Conservation (phyloP, 2,113 vertebrate genomes). For the Solea solea region DNA sequence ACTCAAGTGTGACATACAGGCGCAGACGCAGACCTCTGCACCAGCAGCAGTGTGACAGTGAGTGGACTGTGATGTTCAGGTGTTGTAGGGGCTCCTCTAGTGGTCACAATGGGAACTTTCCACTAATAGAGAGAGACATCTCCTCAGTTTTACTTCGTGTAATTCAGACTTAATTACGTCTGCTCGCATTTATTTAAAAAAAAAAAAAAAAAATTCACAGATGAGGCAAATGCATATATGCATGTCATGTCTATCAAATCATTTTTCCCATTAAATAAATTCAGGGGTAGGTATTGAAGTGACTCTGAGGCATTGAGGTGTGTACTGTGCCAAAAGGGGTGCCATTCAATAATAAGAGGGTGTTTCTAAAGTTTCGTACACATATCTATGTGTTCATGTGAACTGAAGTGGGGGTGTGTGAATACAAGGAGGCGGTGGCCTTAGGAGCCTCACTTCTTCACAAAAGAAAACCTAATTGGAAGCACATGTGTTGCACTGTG, state of each 20-base stretch:
- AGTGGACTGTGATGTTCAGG: constrained; percentile 11
- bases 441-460: constrained; percentile 54
- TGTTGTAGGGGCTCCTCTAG: constrained; percentile 77
- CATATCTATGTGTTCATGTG: constrained; percentile 49
- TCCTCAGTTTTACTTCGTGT: too few relatives aligned
- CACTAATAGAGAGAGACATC: neutral
- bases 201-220: neutral
- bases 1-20: constrained; percentile 3
- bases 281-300: constrained; percentile 1
- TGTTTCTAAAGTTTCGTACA: constrained; percentile 31
- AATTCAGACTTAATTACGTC: neutral
- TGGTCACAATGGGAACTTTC: constrained; percentile 60
- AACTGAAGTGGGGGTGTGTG: constrained; percentile 64
- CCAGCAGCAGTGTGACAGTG: constrained; percentile 6
- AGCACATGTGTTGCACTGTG: constrained; percentile 77
- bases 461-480: constrained; percentile 74
- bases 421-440: constrained; percentile 49
- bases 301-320: neutral
- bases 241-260: neutral
- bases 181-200: neutral
- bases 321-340: constrained; percentile 7
- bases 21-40: neutral
- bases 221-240: neutral
- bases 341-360: constrained; percentile 7
- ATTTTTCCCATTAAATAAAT: too few relatives aligned